These are phyloP conservation scores for Axinella damicornis DNA, from an alignment of 37 sponge, comb jelly and placozoan species.

Conservation along the genomic window DNA sequence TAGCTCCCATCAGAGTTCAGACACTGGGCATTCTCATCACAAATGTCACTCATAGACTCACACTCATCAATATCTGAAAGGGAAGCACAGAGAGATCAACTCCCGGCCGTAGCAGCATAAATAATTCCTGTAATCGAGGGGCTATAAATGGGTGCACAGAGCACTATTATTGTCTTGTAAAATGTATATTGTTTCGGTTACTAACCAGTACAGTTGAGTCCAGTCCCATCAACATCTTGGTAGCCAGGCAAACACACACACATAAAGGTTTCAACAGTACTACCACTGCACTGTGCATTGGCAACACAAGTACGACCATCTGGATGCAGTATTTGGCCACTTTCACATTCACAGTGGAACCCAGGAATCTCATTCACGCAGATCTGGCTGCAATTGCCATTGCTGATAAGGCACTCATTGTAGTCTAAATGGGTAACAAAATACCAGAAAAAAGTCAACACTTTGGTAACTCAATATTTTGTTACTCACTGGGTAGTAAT, in stretches of 20 bases:
- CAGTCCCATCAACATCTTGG: neutral
- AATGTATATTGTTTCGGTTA: too few relatives aligned
- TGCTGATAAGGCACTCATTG: constrained; percentile 36
- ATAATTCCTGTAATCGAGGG: too few relatives aligned
- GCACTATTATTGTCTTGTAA: too few relatives aligned
- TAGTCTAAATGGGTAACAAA: too few relatives aligned
- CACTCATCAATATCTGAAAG: constrained; percentile 57
- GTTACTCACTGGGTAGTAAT: too few relatives aligned
- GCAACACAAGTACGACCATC: constrained; percentile 2
- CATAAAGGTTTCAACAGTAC: constrained; percentile 1
- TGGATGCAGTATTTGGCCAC: constrained; percentile 34
- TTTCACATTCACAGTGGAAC: constrained; percentile 45
- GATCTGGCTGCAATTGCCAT: constrained; percentile 19
- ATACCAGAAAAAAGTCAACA: too few relatives aligned
- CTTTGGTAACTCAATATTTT: too few relatives aligned
- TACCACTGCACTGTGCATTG: constrained; percentile 22
- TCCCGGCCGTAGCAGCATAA: too few relatives aligned
- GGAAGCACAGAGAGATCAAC: too few relatives aligned
- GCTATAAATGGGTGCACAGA: too few relatives aligned
- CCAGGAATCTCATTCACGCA: constrained; percentile 37
- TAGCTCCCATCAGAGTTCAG: constrained; percentile 23
- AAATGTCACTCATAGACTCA: neutral
- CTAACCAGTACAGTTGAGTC: constrained; percentile 38
- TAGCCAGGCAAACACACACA: constrained; percentile 38
- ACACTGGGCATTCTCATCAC: constrained; percentile 28